phyloP scores from a whole-genome alignment of 2,113 vertebrate species.

The Aleadryas rufinucha region DNA sequence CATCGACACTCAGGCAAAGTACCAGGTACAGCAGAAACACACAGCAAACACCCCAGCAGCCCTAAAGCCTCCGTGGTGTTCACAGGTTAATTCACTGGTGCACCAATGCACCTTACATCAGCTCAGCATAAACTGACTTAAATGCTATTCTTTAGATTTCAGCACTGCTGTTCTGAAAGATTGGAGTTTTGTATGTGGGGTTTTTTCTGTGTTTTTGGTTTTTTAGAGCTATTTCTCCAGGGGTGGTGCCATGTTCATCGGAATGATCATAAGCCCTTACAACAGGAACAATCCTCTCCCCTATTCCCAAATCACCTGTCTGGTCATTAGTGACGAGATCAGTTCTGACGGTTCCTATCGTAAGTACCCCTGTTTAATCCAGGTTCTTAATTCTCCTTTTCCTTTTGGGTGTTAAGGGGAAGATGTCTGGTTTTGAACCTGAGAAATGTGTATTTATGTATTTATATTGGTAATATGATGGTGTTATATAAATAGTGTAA shows the following conservation, averaged over 20 bases:
- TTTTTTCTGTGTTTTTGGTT: background rate
- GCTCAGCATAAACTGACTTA: rapidly evolving
- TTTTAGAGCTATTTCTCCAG: conserved; percentile 95
- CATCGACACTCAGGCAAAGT: conserved; percentile 95
- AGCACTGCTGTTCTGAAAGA: background rate
- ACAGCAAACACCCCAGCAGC: rapidly evolving
- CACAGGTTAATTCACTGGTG: background rate
- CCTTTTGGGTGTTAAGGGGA: background rate
- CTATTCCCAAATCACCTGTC: conserved; percentile 91
- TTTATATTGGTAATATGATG: background rate
- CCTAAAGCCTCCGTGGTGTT: background rate
- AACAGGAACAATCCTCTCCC: conserved; percentile 90
- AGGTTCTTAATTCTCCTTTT: too few relatives aligned
- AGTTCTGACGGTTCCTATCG: conserved; percentile 82
- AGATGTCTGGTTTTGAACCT: background rate
- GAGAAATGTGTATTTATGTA: background rate
- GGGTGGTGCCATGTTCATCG: conserved; percentile 94
- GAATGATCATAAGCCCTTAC: conserved; percentile 97
- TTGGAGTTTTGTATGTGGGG: background rate
- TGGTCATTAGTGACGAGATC: conserved; percentile 88
- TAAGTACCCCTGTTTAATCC: conserved; percentile 66
- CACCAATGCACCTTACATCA: rapidly evolving
- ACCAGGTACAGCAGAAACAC: conserved; percentile 77
- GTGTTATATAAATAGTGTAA: too few relatives aligned
- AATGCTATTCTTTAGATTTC: background rate